Base-by-base conservation (phyloP, 2,113 vertebrate genomes). In the Porphyrio hochstetteri region DNA sequence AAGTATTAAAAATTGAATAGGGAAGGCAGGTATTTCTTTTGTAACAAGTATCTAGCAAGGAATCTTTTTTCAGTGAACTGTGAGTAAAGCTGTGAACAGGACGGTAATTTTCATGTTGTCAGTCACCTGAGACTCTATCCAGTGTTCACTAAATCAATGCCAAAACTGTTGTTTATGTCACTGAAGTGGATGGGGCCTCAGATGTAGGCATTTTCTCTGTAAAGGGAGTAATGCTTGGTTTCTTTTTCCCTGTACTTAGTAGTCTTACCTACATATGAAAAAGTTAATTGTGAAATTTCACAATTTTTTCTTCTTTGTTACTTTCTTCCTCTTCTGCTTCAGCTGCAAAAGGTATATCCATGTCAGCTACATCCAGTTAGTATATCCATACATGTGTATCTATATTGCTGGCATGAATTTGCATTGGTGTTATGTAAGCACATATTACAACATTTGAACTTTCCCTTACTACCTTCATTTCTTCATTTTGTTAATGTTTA, bases 161-260 rank as follows among this genome's bases (percentile, higher is more conserved):
- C 29, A 64, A 75, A 84, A 31, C 35, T 68, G 12, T 50, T 78
- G 8, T 25, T 89, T 48, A 44, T 33, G 65, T 57, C 35, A 28
- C 21, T 20, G 42, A 36, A n/a, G n/a, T 27, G 61, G n/a, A 35
- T 27, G 20, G 6, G 23, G 56, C 23, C 31, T 75, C 14, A 65
- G 52, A 28, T 18, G 7, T 16, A 25, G 35, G 10, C 11, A 4
- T 72, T n/a, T 88, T 81, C 10, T 68, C 25, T 59, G 52, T 31
- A 40, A 23, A 1, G 0, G 0, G 25, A 8, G 12, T 72, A 64
- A 60, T 4, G 1, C 17, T 81, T 60, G 4, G 29, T 76, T 89
- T 67, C 28, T 64, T 60, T 48, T 84, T 70, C 27, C 8, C 36
- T 59, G 24, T 59, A 60, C 35, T 36, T 35, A 68, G 10, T 35